Conservation (phyloP, 2,888 invertebrate species). For the Neoaliturus tenellus region DNA sequence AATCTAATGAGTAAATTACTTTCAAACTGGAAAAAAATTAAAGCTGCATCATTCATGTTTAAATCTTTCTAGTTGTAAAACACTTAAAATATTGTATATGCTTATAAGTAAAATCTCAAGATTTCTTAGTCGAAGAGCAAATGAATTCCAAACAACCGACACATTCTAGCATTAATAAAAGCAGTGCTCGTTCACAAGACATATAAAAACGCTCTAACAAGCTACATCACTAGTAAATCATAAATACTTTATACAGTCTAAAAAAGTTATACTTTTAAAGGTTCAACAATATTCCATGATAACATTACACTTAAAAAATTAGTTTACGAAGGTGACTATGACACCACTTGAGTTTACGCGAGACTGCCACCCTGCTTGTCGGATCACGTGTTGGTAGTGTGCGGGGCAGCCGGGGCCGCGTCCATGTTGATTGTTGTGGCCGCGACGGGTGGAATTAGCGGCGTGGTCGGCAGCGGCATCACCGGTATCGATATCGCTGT, state of each 20-base stretch:
- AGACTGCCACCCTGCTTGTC: not conserved
- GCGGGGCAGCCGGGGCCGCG: not conserved
- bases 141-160: not conserved
- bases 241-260: constrained; percentile 22
- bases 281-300: not conserved
- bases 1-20: too few relatives aligned
- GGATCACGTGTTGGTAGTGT: constrained; percentile 12
- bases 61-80: too few relatives aligned
- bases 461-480: constrained; percentile 46
- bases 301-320: constrained; percentile 7
- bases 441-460: constrained; percentile 48
- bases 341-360: not conserved
- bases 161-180: not conserved
- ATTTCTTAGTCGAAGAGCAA: not conserved
- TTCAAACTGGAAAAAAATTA: too few relatives aligned
- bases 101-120: too few relatives aligned
- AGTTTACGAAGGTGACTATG: not conserved
- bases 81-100: not conserved
- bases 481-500: constrained; percentile 55
- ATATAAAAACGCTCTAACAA: not conserved
- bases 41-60: too few relatives aligned
- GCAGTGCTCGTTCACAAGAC: not conserved
- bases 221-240: not conserved
- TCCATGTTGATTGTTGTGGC: constrained; percentile 45
- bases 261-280: constrained; percentile 14